These are phyloP conservation scores for Oscheius sp. DNA, from an alignment of 2,888 invertebrate species.

Conservation along the genomic window DNA sequence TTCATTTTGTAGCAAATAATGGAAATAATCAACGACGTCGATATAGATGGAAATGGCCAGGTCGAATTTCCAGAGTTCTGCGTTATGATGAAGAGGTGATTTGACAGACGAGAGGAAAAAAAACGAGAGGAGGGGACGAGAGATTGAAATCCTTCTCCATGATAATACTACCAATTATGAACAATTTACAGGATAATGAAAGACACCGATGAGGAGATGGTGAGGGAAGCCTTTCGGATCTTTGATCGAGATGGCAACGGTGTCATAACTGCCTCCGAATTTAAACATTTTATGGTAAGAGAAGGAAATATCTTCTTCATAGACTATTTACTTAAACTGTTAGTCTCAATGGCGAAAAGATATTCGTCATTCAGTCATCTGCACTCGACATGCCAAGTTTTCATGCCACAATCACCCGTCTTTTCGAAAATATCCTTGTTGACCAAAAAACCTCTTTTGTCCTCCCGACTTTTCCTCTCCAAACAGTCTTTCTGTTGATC, in stretches of 20 bases:
- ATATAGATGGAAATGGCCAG: constrained; percentile 58
- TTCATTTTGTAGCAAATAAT: constrained; percentile 48
- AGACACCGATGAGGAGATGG: constrained; percentile 66
- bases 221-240: constrained; percentile 67
- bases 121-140: neutral
- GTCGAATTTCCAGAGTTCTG: constrained; percentile 61
- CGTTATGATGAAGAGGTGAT: constrained; percentile 61
- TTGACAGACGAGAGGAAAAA: neutral
- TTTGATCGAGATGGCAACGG: constrained; percentile 58
- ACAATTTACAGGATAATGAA: constrained; percentile 63
- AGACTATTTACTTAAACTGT: neutral
- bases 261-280: constrained; percentile 63
- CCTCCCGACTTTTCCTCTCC: too few relatives aligned
- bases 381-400: too few relatives aligned
- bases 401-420: too few relatives aligned
- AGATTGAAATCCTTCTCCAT: too few relatives aligned
- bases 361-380: neutral
- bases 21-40: constrained; percentile 58
- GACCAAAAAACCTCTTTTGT: too few relatives aligned
- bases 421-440: too few relatives aligned
- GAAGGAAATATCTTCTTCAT: neutral
- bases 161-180: neutral
- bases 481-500: too few relatives aligned
- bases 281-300: constrained; percentile 61
- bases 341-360: neutral